Evolutionary conservation across 2,113 vertebrate species (phyloP).

Genomic region (Caracal caracal): DNA sequence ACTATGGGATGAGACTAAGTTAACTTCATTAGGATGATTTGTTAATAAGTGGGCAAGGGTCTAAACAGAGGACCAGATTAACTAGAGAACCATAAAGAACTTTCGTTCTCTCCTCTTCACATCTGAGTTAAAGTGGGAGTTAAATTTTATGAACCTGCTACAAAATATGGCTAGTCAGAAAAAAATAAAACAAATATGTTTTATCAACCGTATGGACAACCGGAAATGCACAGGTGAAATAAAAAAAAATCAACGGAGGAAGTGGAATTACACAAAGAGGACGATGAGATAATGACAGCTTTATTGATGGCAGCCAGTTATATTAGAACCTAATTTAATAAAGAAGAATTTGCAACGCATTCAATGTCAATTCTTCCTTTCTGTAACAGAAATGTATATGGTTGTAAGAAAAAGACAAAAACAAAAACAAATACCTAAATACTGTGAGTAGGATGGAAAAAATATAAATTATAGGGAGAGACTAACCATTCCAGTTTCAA

Average conservation of each 20-base stretch:
- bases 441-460: slow-evolving; percentile 47
- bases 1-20: not conserved
- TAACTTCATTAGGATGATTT: not conserved
- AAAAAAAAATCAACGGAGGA: not conserved
- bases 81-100: not conserved
- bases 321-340: not conserved
- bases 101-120: not conserved
- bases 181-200: not conserved
- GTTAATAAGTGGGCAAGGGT: not conserved
- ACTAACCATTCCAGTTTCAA: slow-evolving; percentile 4
- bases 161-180: slow-evolving; percentile 8
- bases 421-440: slow-evolving; percentile 51
- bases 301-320: not conserved
- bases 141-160: slow-evolving; percentile 4
- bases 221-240: not conserved
- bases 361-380: not conserved
- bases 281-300: not conserved
- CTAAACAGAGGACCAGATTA: not conserved
- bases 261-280: not conserved
- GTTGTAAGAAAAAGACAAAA: not conserved
- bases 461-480: slow-evolving; percentile 44
- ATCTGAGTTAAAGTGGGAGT: not conserved
- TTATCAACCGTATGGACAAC: not conserved
- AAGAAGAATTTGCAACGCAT: not conserved
- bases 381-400: not conserved